phyloP scores from a whole-genome alignment of 1,140 invertebrate genomes.

The Chlorops oryzae region DNA sequence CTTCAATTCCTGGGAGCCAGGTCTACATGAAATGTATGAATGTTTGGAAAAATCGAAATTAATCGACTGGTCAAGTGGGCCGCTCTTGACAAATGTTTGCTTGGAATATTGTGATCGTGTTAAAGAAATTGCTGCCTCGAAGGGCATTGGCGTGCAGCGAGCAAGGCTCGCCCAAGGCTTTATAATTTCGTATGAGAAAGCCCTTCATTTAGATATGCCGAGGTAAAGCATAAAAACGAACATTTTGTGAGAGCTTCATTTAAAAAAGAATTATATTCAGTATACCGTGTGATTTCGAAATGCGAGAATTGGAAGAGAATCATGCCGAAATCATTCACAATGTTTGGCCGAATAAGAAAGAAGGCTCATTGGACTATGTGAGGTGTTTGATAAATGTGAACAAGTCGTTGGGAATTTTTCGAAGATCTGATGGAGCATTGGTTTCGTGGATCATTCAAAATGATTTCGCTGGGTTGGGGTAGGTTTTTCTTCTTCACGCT shows the following conservation, averaged over 20 bases:
- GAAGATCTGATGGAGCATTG: conserved; percentile 21
- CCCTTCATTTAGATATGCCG: not conserved
- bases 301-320: no score
- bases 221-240: no score
- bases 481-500: conserved; percentile 4
- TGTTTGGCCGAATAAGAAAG: conserved; percentile 35
- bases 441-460: conserved; percentile 42
- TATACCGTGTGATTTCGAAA: no score
- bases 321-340: conserved; percentile 28
- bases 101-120: conserved; percentile 17
- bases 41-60: conserved; percentile 29
- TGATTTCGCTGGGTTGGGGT: conserved; percentile 36
- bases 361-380: conserved; percentile 33
- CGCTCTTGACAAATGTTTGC: conserved; percentile 36
- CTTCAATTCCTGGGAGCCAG: conserved; percentile 34
- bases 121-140: conserved; percentile 20
- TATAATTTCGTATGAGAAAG: conserved; percentile 18
- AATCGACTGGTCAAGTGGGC: conserved; percentile 31
- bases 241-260: no score
- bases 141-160: conserved; percentile 17
- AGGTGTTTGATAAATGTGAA: conserved; percentile 28
- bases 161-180: conserved; percentile 29
- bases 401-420: conserved; percentile 25
- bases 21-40: conserved; percentile 21
- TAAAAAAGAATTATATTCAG: no score